phyloP scores from a whole-genome alignment of 2,888 invertebrate species.

The Oscheius myriophilus region DNA sequence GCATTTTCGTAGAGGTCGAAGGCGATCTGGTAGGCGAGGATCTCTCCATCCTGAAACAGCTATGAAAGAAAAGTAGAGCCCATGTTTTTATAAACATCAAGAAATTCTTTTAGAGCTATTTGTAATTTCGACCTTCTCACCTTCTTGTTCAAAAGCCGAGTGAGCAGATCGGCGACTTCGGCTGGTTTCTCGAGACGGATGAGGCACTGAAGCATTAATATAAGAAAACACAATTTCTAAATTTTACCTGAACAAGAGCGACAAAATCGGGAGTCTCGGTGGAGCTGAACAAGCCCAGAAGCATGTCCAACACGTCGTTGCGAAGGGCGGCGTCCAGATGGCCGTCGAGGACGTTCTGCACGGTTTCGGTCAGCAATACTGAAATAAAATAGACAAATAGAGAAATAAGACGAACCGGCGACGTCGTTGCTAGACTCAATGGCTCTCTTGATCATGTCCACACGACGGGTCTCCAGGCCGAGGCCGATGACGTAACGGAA shows the following conservation, averaged over 20 bases:
- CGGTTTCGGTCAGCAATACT: slow-evolving; percentile 91
- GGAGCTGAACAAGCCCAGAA: slow-evolving; percentile 86
- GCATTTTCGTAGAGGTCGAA: slow-evolving; percentile 99
- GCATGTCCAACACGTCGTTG: slow-evolving; percentile 85
- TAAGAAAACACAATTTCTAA: not conserved
- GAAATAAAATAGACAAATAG: slow-evolving; percentile 72
- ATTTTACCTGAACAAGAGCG: slow-evolving; percentile 82
- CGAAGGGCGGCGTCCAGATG: slow-evolving; percentile 93
- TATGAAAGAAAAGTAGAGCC: not conserved
- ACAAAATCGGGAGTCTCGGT: slow-evolving; percentile 93
- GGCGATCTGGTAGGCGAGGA: slow-evolving; percentile 94
- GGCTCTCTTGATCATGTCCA: slow-evolving; percentile 93
- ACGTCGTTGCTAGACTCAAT: slow-evolving; percentile 74
- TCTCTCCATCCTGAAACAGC: slow-evolving; percentile 35
- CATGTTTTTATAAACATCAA: slow-evolving; percentile 13
- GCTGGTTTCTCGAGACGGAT: slow-evolving; percentile 61
- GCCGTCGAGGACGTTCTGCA: slow-evolving; percentile 94
- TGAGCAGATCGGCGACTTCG: slow-evolving; percentile 55
- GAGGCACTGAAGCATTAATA: slow-evolving; percentile 48
- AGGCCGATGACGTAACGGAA: slow-evolving; percentile 83
- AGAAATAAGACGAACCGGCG: slow-evolving; percentile 5
- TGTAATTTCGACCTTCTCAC: not conserved
- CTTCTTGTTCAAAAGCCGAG: slow-evolving; percentile 30
- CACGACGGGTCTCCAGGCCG: slow-evolving; percentile 92
- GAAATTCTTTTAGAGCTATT: not conserved